Percentiles rank a stretch among this genome's conserved stretches.
Evolutionary conservation across 2,113 vertebrate species (phyloP).

Genomic region (Mesitornis unicolor): DNA sequence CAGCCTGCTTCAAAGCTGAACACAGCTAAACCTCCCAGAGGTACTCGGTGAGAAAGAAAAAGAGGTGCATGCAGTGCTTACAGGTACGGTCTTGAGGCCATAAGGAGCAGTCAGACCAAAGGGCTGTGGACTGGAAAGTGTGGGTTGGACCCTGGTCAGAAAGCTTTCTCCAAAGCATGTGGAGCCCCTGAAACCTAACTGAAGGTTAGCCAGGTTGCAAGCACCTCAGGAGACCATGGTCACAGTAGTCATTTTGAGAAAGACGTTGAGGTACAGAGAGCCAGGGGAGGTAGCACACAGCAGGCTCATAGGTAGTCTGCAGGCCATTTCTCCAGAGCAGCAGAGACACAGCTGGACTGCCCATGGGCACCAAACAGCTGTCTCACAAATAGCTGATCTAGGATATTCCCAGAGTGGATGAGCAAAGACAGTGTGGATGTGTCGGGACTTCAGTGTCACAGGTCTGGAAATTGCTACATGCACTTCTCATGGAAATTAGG

Average conservation of each 20-base stretch:
- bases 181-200: not conserved
- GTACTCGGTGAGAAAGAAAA: not conserved
- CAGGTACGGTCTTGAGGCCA: not conserved
- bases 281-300: not conserved
- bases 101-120: not conserved
- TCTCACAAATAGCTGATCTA: too few relatives aligned
- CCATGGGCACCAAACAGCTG: accelerated
- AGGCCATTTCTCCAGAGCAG: not conserved
- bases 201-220: accelerated
- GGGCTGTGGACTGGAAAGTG: not conserved
- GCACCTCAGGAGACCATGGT: not conserved
- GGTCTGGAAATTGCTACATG: not conserved
- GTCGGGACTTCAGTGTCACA: accelerated
- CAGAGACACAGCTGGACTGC: not conserved
- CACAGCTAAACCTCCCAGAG: not conserved
- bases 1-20: not conserved
- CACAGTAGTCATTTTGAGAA: not conserved
- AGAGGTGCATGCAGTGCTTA: not conserved
- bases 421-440: not conserved
- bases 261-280: not conserved
- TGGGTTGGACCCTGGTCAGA: not conserved
- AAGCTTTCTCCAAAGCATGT: not conserved
- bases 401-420: not conserved
- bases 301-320: not conserved
- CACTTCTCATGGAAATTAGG: not conserved